phyloP scores from a whole-genome alignment of 1,140 invertebrate genomes.

The Drosophila lacteicornis region DNA sequence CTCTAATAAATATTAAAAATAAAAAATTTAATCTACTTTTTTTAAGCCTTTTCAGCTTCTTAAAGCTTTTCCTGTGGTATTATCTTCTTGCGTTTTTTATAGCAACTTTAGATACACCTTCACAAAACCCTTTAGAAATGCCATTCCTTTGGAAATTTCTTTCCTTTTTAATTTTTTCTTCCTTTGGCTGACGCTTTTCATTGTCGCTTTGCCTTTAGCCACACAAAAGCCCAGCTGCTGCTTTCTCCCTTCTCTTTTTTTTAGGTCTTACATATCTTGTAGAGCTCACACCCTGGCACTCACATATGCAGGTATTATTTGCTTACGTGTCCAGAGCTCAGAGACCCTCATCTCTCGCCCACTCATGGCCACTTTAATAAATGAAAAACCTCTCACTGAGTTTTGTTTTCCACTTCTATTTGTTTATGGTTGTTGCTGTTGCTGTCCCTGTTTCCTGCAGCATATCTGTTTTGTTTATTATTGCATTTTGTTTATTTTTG shows the following conservation, averaged over 20 bases:
- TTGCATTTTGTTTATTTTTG: constrained; percentile 41
- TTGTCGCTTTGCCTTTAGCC: constrained; percentile 31
- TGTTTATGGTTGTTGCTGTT: constrained; percentile 35
- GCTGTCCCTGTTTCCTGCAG: constrained; percentile 2
- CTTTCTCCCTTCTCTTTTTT: not conserved
- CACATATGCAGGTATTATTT: constrained; percentile 53
- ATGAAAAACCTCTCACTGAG: constrained; percentile 65
- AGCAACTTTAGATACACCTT: not conserved
- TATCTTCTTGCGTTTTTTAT: not conserved
- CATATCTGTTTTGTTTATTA: constrained; percentile 38
- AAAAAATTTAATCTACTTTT: too few species aligned
- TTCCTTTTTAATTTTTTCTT: not conserved
- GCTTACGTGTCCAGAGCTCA: constrained; percentile 43
- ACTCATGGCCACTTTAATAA: constrained; percentile 69
- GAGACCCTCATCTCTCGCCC: constrained; percentile 18
- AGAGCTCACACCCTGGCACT: constrained; percentile 10
- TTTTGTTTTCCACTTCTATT: constrained; percentile 62
- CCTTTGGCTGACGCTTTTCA: constrained; percentile 20
- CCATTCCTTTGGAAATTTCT: constrained; percentile 1
- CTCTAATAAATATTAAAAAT: not conserved
- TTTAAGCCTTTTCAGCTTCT: not conserved
- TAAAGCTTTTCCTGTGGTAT: not conserved
- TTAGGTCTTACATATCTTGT: constrained; percentile 12
- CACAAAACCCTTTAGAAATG: not conserved
- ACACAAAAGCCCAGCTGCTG: constrained; percentile 31